Conservation (phyloP, 2,113 vertebrate species). For the Peromyscus polionotus region DNA sequence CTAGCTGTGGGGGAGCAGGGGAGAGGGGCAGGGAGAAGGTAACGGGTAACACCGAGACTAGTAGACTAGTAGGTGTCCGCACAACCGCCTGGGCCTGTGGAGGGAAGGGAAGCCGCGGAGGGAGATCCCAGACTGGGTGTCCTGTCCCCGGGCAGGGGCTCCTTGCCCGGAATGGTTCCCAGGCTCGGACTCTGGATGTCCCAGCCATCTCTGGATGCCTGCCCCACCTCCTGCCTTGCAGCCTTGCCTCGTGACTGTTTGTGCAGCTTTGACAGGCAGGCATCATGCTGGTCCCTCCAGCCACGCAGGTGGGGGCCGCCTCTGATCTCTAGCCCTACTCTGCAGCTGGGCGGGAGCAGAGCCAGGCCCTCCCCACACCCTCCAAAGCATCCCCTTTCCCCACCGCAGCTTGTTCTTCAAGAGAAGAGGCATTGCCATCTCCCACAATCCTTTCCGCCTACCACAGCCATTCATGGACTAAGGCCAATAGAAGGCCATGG, state of each 20-base stretch:
- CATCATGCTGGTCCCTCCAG: constrained; percentile 75
- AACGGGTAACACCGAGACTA: neutral
- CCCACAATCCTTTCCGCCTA: neutral
- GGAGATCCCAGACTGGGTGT: constrained; percentile 70
- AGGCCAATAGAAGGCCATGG: neutral
- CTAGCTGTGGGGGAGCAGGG: neutral
- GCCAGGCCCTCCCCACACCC: constrained; percentile 67
- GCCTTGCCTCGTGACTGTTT: constrained; percentile 82
- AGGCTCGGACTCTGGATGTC: constrained; percentile 69
- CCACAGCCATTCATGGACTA: neutral
- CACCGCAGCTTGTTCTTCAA: neutral
- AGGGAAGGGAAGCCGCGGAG: neutral
- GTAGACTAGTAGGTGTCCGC: neutral
- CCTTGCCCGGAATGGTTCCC: constrained; percentile 69
- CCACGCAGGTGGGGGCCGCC: constrained; percentile 78
- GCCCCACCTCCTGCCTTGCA: constrained; percentile 69
- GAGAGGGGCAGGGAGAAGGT: neutral
- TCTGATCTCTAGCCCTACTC: constrained; percentile 84
- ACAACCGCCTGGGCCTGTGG: neutral
- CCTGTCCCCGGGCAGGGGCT: constrained; percentile 54
- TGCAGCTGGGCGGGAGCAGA: constrained; percentile 81
- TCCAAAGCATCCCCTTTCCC: neutral
- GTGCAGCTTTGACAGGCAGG: constrained; percentile 78
- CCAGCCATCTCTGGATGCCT: constrained; percentile 64
- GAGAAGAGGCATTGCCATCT: neutral